Evolutionary conservation across 2,888 invertebrate species (phyloP).

Genomic region (Atethmia centrago): DNA sequence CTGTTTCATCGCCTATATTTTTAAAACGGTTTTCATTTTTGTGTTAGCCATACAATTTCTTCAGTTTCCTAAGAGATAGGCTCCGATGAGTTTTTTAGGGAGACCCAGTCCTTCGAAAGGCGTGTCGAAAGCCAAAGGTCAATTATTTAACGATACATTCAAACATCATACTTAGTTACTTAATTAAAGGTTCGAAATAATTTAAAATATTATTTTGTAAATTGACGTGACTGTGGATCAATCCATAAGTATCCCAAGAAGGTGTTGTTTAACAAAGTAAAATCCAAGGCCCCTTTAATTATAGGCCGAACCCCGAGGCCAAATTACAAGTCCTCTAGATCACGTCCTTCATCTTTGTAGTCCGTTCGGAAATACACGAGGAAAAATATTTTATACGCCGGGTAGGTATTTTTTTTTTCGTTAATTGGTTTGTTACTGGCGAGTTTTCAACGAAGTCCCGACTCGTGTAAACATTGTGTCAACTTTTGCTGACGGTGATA

Average conservation of each 20-base stretch:
- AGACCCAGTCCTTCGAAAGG: background rate
- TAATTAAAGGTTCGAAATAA: slow-evolving; percentile 40
- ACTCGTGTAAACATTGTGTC: slow-evolving; percentile 59
- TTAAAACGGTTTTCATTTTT: background rate
- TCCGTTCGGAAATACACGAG: slow-evolving; percentile 57
- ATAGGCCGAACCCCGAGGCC: slow-evolving; percentile 60
- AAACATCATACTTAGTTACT: slow-evolving; percentile 11
- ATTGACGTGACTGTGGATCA: slow-evolving; percentile 62
- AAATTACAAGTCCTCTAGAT: slow-evolving; percentile 73
- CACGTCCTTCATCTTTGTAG: slow-evolving; percentile 63
- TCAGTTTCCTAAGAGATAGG: background rate
- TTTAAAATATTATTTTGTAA: slow-evolving; percentile 60
- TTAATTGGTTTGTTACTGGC: slow-evolving; percentile 73
- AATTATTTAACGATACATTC: background rate
- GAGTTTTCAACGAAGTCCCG: slow-evolving; percentile 63
- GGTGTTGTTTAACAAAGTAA: slow-evolving; percentile 74
- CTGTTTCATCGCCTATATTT: background rate
- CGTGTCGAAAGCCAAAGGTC: background rate
- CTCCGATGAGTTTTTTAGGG: background rate
- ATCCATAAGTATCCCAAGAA: slow-evolving; percentile 62
- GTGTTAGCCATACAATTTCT: background rate
- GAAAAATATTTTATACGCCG: slow-evolving; percentile 37
- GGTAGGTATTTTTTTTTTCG: slow-evolving; percentile 59
- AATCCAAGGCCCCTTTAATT: slow-evolving; percentile 67
- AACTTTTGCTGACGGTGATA: slow-evolving; percentile 60